Conservation (phyloP, 2,888 invertebrate species). For the Cephus runcator region DNA sequence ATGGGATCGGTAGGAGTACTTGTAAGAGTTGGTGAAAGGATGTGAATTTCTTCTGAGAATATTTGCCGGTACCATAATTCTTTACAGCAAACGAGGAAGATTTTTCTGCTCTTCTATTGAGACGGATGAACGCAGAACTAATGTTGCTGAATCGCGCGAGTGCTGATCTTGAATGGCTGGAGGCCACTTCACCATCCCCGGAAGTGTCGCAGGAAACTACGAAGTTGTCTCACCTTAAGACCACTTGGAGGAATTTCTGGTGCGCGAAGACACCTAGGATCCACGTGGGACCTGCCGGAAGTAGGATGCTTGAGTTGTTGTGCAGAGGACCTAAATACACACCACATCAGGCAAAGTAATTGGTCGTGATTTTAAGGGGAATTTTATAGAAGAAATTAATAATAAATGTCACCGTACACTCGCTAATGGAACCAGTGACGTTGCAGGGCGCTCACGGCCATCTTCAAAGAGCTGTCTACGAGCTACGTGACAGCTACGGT, state of each 20-base stretch:
- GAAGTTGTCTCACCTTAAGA: constrained; percentile 23
- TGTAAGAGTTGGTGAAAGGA: too few relatives aligned
- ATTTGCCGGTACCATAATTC: not conserved
- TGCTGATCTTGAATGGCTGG: constrained; percentile 37
- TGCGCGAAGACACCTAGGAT: constrained; percentile 27
- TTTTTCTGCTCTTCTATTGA: constrained; percentile 6
- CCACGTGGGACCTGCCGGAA: constrained; percentile 40
- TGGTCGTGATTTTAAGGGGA: constrained; percentile 13
- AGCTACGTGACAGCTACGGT: constrained; percentile 71
- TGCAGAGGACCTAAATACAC: constrained; percentile 74
- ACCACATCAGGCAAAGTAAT: constrained; percentile 69
- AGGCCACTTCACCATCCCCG: constrained; percentile 25
- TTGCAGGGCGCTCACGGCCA: constrained; percentile 64
- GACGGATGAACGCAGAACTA: constrained; percentile 31
- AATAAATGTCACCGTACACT: constrained; percentile 1
- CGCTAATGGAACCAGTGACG: not conserved
- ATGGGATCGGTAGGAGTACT: too few relatives aligned
- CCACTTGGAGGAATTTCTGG: constrained; percentile 32
- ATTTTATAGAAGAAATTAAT: not conserved
- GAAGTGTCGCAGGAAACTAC: constrained; percentile 21
- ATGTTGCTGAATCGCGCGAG: constrained; percentile 30
- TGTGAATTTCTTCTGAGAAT: too few relatives aligned
- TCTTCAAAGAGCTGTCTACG: constrained; percentile 69
- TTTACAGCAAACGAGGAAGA: not conserved
- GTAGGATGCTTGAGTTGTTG: constrained; percentile 70